Conservation (phyloP, 2,888 invertebrate genomes). For the Norana najaformis region DNA sequence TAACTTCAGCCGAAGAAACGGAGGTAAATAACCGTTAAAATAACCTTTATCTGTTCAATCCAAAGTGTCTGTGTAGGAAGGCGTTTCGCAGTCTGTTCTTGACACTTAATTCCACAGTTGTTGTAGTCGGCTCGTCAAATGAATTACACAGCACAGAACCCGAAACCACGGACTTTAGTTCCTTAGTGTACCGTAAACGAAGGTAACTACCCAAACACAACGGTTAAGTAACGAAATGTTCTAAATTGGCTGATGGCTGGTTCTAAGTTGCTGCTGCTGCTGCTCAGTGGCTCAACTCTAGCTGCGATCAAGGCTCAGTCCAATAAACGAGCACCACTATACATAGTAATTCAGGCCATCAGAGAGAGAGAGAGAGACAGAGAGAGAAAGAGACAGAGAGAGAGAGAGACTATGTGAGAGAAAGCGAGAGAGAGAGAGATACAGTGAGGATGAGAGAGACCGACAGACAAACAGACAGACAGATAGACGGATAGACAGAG, state of each 20-base stretch:
- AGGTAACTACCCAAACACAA: too few species aligned
- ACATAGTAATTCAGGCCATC: background rate
- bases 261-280: background rate
- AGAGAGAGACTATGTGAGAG: background rate
- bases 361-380: background rate
- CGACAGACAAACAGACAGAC: background rate
- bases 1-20: background rate
- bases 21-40: background rate
- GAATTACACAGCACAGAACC: background rate
- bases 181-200: too few species aligned
- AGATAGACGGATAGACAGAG: background rate
- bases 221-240: too few species aligned
- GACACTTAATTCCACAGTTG: too few species aligned
- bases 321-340: background rate
- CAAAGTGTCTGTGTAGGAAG: background rate
- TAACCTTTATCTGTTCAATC: background rate
- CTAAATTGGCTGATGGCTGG: too few species aligned
- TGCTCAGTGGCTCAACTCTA: background rate
- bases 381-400: background rate
- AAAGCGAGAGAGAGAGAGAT: background rate
- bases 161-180: background rate
- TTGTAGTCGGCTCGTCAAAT: too few species aligned
- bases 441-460: background rate
- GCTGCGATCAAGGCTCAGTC: background rate
- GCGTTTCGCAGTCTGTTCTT: background rate